phyloP scores from a whole-genome alignment of 1,140 invertebrate species.

The Pseudobourletiella spinata region DNA sequence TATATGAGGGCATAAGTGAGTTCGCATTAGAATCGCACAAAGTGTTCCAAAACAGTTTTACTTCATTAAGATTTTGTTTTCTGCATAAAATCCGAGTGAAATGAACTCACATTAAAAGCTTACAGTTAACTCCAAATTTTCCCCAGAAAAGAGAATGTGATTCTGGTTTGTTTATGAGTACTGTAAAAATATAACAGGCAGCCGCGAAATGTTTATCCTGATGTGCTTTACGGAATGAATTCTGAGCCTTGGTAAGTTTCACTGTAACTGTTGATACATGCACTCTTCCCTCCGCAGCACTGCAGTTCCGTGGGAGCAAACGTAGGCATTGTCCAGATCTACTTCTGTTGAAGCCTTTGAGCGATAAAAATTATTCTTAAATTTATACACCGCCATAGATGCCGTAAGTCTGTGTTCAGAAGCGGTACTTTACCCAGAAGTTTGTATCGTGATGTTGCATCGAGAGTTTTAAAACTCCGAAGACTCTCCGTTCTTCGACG shows the following conservation, averaged over 20 bases:
- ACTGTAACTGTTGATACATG: constrained; percentile 38
- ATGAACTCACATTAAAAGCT: too few relatives aligned
- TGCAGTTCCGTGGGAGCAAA: constrained; percentile 33
- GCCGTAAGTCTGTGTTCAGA: too few relatives aligned
- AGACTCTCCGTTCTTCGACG: constrained; percentile 15
- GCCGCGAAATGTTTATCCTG: constrained; percentile 33
- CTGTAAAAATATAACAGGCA: constrained; percentile 24
- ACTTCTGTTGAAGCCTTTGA: constrained; percentile 15
- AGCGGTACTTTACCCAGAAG: too few relatives aligned
- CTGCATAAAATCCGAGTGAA: too few relatives aligned
- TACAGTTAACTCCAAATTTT: too few relatives aligned
- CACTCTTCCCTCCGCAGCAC: constrained; percentile 34
- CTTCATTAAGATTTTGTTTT: too few relatives aligned
- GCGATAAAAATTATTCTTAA: not conserved
- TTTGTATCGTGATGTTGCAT: too few relatives aligned
- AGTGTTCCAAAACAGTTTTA: too few relatives aligned
- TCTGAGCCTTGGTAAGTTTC: constrained; percentile 32
- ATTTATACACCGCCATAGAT: not conserved
- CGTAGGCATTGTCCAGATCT: constrained; percentile 25
- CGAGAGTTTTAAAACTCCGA: constrained; percentile 20
- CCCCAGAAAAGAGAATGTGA: too few relatives aligned
- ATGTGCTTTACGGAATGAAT: constrained; percentile 34
- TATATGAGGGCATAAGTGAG: too few relatives aligned
- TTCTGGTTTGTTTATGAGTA: too few relatives aligned
- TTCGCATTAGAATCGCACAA: too few relatives aligned